Evolutionary conservation across 2,797 vertebrate species (phyloP).

Genomic region (Anguilla marmorata): DNA sequence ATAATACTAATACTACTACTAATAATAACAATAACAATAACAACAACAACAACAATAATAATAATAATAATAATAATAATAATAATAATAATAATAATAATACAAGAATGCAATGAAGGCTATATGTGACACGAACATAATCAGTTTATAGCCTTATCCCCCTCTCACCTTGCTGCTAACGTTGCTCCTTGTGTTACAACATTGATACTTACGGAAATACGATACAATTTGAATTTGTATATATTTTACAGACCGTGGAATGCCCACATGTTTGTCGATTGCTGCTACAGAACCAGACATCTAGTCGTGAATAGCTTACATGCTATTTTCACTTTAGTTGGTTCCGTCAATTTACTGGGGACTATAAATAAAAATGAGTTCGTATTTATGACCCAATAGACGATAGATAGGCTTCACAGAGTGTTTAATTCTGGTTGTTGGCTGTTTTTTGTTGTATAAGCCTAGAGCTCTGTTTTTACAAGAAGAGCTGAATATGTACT

Average conservation of each 20-base stretch:
- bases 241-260: not conserved
- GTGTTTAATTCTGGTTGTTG: not conserved
- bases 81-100: conserved; percentile 4
- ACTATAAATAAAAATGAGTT: not conserved
- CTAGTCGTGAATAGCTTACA: not conserved
- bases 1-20: not conserved
- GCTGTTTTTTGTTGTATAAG: not conserved
- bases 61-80: not conserved
- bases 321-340: not conserved
- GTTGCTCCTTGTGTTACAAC: not conserved
- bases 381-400: not conserved
- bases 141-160: not conserved
- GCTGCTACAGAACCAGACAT: not conserved
- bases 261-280: not conserved
- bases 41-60: not conserved
- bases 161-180: not conserved
- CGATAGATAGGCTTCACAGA: not conserved
- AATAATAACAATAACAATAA: not conserved
- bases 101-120: not conserved
- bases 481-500: not conserved
- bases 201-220: not conserved
- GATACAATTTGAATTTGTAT: not conserved
- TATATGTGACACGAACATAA: not conserved
- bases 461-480: not conserved
- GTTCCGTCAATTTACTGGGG: not conserved